Evolutionary conservation across 2,797 vertebrate genomes (phyloP).

Genomic region (Pagetopsis macropterus): DNA sequence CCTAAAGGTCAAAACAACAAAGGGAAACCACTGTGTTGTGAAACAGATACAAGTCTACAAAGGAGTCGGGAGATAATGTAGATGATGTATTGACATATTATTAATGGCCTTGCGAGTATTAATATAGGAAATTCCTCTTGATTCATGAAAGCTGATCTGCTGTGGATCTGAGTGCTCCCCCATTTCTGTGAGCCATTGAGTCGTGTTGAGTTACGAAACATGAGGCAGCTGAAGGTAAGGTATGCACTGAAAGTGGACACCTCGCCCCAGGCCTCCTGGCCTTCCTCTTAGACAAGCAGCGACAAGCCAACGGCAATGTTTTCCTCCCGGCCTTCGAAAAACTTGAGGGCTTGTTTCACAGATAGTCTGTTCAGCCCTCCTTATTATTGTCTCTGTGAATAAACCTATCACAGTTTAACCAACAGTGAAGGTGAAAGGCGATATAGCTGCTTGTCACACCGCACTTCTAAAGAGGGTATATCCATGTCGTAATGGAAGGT

Average conservation of each 20-base stretch:
- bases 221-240: slow-evolving; percentile 84
- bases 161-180: slow-evolving; percentile 72
- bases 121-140: slow-evolving; percentile 80
- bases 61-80: slow-evolving; percentile 38
- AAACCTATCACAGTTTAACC: slow-evolving; percentile 60
- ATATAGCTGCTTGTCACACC: slow-evolving; percentile 58
- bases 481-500: slow-evolving; percentile 59
- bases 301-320: slow-evolving; percentile 73
- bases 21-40: slow-evolving; percentile 44
- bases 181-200: slow-evolving; percentile 76
- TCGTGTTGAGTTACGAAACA: slow-evolving; percentile 83
- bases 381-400: slow-evolving; percentile 66
- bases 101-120: slow-evolving; percentile 66
- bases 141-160: slow-evolving; percentile 79
- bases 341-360: slow-evolving; percentile 64
- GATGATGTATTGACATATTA: slow-evolving; percentile 69
- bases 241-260: slow-evolving; percentile 86
- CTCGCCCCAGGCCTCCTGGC: slow-evolving; percentile 78
- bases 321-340: slow-evolving; percentile 65
- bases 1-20: slow-evolving; percentile 54
- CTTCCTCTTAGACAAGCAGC: slow-evolving; percentile 83
- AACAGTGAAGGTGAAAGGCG: slow-evolving; percentile 61
- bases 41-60: slow-evolving; percentile 52
- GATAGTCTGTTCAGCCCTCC: slow-evolving; percentile 39
- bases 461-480: slow-evolving; percentile 56